phyloP scores from a whole-genome alignment of 2,113 vertebrate species.

The Rhodinocichla rosea region DNA sequence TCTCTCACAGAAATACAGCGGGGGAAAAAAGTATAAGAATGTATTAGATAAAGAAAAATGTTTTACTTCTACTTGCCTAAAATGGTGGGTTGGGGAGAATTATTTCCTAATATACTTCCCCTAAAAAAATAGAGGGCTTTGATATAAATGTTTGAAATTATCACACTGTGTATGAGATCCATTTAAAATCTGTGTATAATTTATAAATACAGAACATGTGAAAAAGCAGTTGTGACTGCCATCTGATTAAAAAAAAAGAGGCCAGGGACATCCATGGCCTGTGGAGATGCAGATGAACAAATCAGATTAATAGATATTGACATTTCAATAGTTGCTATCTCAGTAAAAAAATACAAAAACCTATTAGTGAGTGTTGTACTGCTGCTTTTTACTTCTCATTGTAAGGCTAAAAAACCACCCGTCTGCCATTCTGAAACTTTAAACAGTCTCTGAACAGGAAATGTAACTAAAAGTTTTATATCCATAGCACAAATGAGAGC shows the following conservation, averaged over 20 bases:
- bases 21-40: neutral
- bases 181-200: slow-evolving; percentile 39
- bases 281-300: slow-evolving; percentile 31
- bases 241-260: slow-evolving; percentile 35
- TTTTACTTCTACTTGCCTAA: slow-evolving; percentile 22
- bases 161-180: neutral
- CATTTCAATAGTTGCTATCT: slow-evolving; percentile 50
- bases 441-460: slow-evolving; percentile 27
- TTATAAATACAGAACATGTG: slow-evolving; percentile 28
- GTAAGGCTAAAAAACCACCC: slow-evolving; percentile 3
- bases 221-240: slow-evolving; percentile 45
- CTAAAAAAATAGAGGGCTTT: neutral
- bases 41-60: neutral
- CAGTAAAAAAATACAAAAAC: slow-evolving; percentile 18
- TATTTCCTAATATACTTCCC: neutral
- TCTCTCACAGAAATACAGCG: neutral
- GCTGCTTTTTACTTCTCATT: slow-evolving; percentile 41
- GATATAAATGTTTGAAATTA: slow-evolving; percentile 18
- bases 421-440: slow-evolving; percentile 22
- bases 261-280: slow-evolving; percentile 42
- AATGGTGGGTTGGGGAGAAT: neutral
- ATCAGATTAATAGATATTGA: neutral
- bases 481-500: neutral
- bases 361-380: slow-evolving; percentile 3
- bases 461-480: slow-evolving; percentile 7